These are phyloP conservation scores for Drosophila ezoana DNA, from an alignment of 2,888 invertebrate species.

Conservation along the genomic window DNA sequence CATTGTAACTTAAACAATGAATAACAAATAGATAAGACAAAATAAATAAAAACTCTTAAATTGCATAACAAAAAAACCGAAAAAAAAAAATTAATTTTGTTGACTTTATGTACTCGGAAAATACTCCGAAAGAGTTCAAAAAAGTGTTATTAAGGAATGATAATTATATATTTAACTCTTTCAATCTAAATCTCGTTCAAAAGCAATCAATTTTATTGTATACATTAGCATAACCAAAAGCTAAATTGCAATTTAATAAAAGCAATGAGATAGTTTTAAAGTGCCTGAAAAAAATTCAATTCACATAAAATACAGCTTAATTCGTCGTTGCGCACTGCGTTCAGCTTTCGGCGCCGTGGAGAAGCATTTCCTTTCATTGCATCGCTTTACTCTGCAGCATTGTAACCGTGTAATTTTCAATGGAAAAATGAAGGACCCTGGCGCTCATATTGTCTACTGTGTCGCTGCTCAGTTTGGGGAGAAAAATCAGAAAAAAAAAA, in stretches of 20 bases:
- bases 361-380: conserved; percentile 20
- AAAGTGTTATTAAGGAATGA: too few relatives aligned
- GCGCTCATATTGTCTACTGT: conserved; percentile 55
- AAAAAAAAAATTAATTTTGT: too few relatives aligned
- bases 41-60: background rate
- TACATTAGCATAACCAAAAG: background rate
- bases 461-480: conserved; percentile 8
- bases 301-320: conserved; percentile 7
- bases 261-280: background rate
- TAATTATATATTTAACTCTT: too few relatives aligned
- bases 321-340: background rate
- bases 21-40: background rate
- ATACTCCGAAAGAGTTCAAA: too few relatives aligned
- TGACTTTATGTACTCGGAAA: too few relatives aligned
- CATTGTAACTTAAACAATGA: background rate
- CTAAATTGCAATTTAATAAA: background rate
- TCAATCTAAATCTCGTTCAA: too few relatives aligned
- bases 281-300: background rate
- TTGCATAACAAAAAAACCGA: too few relatives aligned
- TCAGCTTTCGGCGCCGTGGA: background rate
- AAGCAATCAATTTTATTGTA: too few relatives aligned
- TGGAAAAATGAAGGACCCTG: conserved; percentile 35
- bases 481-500: background rate
- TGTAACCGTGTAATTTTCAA: conserved; percentile 37
- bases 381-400: conserved; percentile 1